phyloP scores from a whole-genome alignment of 2,888 invertebrate species.

The Stenodema calcarata region DNA sequence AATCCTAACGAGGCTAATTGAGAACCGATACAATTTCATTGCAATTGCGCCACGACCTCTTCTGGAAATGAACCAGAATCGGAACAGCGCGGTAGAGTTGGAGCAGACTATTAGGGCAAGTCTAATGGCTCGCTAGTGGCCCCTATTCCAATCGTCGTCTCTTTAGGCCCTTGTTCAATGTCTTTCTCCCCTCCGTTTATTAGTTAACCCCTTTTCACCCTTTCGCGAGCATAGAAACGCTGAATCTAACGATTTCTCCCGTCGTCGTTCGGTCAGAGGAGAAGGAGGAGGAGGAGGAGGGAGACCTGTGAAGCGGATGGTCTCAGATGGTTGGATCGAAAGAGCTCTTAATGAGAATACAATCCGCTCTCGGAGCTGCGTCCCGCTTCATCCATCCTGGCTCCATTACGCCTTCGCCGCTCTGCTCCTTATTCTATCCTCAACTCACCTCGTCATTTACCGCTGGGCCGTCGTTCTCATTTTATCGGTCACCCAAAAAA shows the following conservation, averaged over 20 bases:
- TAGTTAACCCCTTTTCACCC: slow-evolving; percentile 3
- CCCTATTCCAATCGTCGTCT: neutral
- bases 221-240: neutral
- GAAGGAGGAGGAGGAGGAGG: too few relatives aligned
- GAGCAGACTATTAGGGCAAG: neutral
- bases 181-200: neutral
- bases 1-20: neutral
- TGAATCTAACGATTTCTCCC: slow-evolving; percentile 4
- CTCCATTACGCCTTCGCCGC: neutral
- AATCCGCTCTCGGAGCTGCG: neutral
- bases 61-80: neutral
- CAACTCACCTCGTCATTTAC: neutral
- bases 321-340: neutral
- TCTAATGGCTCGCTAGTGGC: slow-evolving; percentile 7
- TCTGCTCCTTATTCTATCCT: neutral
- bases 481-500: too few relatives aligned
- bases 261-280: neutral
- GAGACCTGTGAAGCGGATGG: neutral
- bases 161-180: neutral
- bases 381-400: neutral
- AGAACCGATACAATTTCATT: neutral
- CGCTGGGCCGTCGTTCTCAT: neutral
- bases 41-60: neutral
- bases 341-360: neutral
- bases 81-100: neutral